phyloP scores from a whole-genome alignment of 2,797 vertebrate species.

The Myripristis jacobus region DNA sequence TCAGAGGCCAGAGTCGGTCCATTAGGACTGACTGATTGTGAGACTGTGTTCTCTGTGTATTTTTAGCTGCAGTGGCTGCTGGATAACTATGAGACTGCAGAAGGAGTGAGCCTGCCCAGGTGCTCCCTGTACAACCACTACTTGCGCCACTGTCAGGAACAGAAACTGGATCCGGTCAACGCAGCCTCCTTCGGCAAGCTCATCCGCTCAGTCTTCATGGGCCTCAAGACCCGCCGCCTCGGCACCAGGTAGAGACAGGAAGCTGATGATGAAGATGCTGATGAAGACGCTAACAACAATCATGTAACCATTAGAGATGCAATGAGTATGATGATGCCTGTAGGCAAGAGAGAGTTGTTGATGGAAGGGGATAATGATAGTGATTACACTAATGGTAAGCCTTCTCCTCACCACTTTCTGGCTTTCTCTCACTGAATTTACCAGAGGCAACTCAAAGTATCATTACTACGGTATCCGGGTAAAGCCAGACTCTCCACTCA shows the following conservation, averaged over 20 bases:
- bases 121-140: constrained; percentile 98
- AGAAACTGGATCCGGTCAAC: constrained; percentile 97
- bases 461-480: constrained; percentile 99
- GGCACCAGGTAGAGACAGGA: constrained; percentile 90
- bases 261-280: constrained; percentile 21
- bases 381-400: constrained; percentile 67
- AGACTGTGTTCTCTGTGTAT: constrained; percentile 59
- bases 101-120: constrained; percentile 94
- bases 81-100: constrained; percentile 97
- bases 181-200: constrained; percentile 97
- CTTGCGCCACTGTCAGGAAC: constrained; percentile 96
- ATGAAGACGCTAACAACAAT: constrained; percentile 55
- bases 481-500: constrained; percentile 96
- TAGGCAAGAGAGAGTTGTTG: constrained; percentile 48
- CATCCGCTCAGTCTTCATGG: constrained; percentile 98
- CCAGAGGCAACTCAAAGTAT: constrained; percentile 98
- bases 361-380: constrained; percentile 67
- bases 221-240: constrained; percentile 92
- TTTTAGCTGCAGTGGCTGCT: constrained; percentile 95
- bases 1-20: constrained; percentile 35
- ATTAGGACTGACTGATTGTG: constrained; percentile 34
- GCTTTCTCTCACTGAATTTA: constrained; percentile 59
- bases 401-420: constrained; percentile 61
- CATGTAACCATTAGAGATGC: constrained; percentile 58
- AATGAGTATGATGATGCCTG: constrained; percentile 59